phyloP scores from a whole-genome alignment of 2,113 vertebrate genomes.

The Lontra canadensis region DNA sequence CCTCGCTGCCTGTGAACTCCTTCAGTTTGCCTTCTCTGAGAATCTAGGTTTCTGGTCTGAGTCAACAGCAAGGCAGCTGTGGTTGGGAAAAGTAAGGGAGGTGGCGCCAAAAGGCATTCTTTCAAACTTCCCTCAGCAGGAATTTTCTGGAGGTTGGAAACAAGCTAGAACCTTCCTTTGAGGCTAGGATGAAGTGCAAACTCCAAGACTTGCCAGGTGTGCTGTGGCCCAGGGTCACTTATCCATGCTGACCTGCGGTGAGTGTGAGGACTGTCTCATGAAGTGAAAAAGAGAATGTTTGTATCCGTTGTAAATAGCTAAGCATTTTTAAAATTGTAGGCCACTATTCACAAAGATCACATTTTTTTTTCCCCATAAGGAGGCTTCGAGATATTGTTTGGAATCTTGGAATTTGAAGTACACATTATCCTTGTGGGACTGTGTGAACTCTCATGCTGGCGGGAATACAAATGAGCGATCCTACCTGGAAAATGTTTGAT shows the following conservation, averaged over 20 bases:
- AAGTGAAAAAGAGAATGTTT: not conserved
- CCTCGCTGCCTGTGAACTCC: constrained; percentile 42
- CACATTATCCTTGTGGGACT: not conserved
- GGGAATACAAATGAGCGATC: not conserved
- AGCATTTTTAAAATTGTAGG: not conserved
- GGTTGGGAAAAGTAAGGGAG: constrained; percentile 49
- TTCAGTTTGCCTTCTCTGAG: constrained; percentile 57
- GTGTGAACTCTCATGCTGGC: not conserved
- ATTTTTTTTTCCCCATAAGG: not conserved
- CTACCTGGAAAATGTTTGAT: not conserved
- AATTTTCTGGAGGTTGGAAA: constrained; percentile 14
- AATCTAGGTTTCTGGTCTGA: constrained; percentile 61
- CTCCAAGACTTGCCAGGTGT: not conserved
- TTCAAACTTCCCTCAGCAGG: constrained; percentile 51
- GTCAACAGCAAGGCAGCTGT: constrained; percentile 61
- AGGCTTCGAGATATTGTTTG: not conserved
- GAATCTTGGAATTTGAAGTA: not conserved
- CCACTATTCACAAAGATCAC: not conserved
- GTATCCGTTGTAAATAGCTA: not conserved
- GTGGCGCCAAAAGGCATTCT: constrained; percentile 54
- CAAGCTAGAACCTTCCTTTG: constrained; percentile 17
- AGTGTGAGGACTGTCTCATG: not conserved
- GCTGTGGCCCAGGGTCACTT: not conserved
- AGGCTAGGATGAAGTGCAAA: not conserved
- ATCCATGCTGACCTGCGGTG: not conserved